Evolutionary conservation across 2,113 vertebrate species (phyloP), one percentile per base, ranked within the genome.

Genomic region (Coturnix japonica): DNA sequence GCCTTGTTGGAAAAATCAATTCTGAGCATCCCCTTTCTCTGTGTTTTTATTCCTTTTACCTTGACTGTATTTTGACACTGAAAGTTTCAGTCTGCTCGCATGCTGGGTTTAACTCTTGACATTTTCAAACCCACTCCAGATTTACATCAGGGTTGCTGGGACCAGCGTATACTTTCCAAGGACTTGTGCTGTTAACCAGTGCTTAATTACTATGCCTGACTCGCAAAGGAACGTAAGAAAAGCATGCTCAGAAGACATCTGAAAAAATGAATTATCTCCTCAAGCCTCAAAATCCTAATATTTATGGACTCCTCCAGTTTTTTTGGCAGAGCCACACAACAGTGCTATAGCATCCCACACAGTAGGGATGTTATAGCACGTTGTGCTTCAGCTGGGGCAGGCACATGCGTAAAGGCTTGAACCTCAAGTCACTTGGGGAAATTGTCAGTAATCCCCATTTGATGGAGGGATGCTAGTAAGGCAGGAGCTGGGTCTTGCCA

Each of bases 1-100:
- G 87, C 75, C 85, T 94, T 87, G 75, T 96, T 96, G 82, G 92
- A 96, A 96, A 96, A 96, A 95, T 95, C 96, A 81, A 91, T 96
- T 88, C 91, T 28, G 71, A 95, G 94, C 94, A 82, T 94, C 90
- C 91, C 66, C 80, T 96, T 96, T 95, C 95, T 91, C 69, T 22
- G 19, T 1, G 1, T 81, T 94, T 83, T 93, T 65, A 83, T 93
- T 84, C 41, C 5, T 84, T 95, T 95, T 81, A 9, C 89, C 80
- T 85, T 17, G 0, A 49, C 46, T 81, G 66, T 81, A 43, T 91
- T 95, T 92, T 81, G 82, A 93, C 74, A 70, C 85, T 67, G 83
- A 21, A 87, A 59, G 47, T 93, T 93, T 67, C 60, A 26, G n/a
- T 56, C 44, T 3, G 1, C 31, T 76, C 46, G 18, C 31, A 65